Percentiles rank a stretch among this genome's conserved stretches.
These are phyloP conservation scores for Xylota sylvarum DNA, from an alignment of 2,888 invertebrate genomes.

Conservation along the genomic window DNA sequence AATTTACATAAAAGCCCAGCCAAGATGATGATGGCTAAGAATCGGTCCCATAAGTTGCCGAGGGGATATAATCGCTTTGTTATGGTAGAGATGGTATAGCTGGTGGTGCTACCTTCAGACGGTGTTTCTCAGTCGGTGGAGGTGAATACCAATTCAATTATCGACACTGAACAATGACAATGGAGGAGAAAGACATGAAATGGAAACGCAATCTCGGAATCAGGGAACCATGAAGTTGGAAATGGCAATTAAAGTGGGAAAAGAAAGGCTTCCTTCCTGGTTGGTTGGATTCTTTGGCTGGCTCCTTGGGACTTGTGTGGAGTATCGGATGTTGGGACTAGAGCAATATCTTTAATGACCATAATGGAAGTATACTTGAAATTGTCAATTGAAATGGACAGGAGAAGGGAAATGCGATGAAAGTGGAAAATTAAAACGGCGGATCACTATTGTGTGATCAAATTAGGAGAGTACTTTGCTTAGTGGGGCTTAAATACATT, in stretches of 20 bases:
- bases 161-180: slow-evolving; percentile 53
- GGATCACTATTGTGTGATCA: slow-evolving; percentile 16
- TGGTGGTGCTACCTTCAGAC: slow-evolving; percentile 27
- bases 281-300: slow-evolving; percentile 46
- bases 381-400: slow-evolving; percentile 19
- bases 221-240: slow-evolving; percentile 65
- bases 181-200: slow-evolving; percentile 38
- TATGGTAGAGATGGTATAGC: slow-evolving; percentile 19
- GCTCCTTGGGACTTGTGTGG: neutral
- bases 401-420: neutral
- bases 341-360: slow-evolving; percentile 47
- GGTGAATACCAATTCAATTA: slow-evolving; percentile 72
- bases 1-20: slow-evolving; percentile 62
- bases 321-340: slow-evolving; percentile 54
- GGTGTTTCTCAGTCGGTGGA: slow-evolving; percentile 17
- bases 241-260: slow-evolving; percentile 66
- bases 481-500: neutral
- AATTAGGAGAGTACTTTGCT: slow-evolving; percentile 16
- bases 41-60: slow-evolving; percentile 26
- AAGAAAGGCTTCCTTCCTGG: slow-evolving; percentile 55
- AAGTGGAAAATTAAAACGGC: slow-evolving; percentile 36
- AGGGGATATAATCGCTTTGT: slow-evolving; percentile 42
- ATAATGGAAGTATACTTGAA: slow-evolving; percentile 25
- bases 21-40: slow-evolving; percentile 26
- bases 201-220: slow-evolving; percentile 67